Conservation (phyloP, 2,113 vertebrate species). For the Excalfactoria chinensis region DNA sequence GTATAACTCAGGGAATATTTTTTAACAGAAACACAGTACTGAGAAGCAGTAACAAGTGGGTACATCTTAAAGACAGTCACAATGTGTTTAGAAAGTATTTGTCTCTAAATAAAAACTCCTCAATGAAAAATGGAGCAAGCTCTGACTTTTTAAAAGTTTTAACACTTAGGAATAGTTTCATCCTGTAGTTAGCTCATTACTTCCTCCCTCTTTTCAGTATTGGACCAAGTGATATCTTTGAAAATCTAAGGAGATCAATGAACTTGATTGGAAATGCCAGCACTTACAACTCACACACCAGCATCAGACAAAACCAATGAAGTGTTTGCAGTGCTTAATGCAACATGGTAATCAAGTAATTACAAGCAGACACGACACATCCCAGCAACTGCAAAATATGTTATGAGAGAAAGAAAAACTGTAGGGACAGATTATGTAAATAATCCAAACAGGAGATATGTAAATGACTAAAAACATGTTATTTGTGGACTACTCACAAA, state of each 20-base stretch:
- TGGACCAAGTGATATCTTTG: slow-evolving; percentile 54
- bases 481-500: not conserved
- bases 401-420: not conserved
- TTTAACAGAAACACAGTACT: not conserved
- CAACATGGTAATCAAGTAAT: slow-evolving; percentile 6
- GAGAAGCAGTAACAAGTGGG: not conserved
- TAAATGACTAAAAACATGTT: not conserved
- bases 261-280: slow-evolving; percentile 41
- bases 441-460: not conserved
- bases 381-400: not conserved
- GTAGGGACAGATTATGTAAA: not conserved
- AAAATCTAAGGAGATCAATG: slow-evolving; percentile 22
- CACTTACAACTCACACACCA: not conserved
- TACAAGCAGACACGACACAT: not conserved
- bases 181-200: slow-evolving; percentile 58
- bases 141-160: slow-evolving; percentile 46
- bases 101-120: not conserved
- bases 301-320: not conserved
- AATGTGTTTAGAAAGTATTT: not conserved
- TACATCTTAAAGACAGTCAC: not conserved
- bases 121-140: slow-evolving; percentile 5
- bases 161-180: slow-evolving; percentile 72
- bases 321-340: not conserved
- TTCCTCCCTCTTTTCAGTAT: slow-evolving; percentile 41
- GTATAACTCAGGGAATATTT: not conserved